These are phyloP conservation scores for Sula dactylatra DNA, from an alignment of 2,113 vertebrate species.

Conservation along the genomic window DNA sequence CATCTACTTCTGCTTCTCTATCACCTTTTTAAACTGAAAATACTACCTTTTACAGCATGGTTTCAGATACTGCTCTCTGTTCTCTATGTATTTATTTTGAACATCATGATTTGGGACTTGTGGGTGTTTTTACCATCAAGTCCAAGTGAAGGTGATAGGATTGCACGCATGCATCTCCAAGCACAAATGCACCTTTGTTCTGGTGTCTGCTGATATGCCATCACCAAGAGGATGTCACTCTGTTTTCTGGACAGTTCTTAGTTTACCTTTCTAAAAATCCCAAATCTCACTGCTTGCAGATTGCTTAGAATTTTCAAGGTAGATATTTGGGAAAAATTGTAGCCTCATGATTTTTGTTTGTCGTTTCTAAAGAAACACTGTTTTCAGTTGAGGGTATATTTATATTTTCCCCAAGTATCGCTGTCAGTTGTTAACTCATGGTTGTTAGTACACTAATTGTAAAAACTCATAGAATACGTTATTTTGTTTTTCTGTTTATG, in stretches of 20 bases:
- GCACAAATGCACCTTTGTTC: not conserved
- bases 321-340: not conserved
- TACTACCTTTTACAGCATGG: not conserved
- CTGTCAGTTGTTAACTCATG: not conserved
- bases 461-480: not conserved
- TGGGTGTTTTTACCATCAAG: not conserved
- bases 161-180: accelerated
- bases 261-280: not conserved
- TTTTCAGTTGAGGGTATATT: not conserved
- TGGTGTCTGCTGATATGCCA: not conserved
- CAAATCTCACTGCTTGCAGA: not conserved
- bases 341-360: not conserved
- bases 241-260: not conserved
- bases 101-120: not conserved
- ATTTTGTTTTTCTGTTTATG: not conserved
- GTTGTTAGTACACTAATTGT: not conserved
- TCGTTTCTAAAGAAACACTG: not conserved
- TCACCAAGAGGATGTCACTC: not conserved
- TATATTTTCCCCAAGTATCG: not conserved
- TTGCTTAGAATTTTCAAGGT: not conserved
- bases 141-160: not conserved
- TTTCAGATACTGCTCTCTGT: not conserved
- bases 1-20: not conserved
- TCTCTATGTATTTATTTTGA: not conserved
- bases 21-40: not conserved